Percentiles rank a stretch among this genome's conserved stretches.
Evolutionary conservation across 2,888 invertebrate genomes (phyloP).

Genomic region (Rapana venosa): DNA sequence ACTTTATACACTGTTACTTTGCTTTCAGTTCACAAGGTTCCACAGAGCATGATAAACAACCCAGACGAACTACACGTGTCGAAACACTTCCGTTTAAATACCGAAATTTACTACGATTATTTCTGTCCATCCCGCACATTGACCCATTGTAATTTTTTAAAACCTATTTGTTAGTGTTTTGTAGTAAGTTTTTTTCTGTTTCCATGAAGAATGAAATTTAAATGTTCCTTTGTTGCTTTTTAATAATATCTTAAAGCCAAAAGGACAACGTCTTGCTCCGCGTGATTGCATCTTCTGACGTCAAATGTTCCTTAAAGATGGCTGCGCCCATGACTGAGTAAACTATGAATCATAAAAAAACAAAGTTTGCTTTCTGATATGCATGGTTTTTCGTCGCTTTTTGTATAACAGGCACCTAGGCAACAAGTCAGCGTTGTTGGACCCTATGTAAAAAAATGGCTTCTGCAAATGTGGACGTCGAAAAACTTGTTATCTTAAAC

Average conservation of each 20-base stretch:
- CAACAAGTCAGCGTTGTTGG: background rate
- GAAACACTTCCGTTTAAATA: background rate
- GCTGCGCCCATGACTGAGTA: constrained; percentile 29
- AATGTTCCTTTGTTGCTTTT: background rate
- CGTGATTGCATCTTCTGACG: background rate
- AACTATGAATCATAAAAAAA: background rate
- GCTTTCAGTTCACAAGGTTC: background rate
- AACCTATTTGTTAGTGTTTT: too few relatives aligned
- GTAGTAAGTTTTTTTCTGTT: background rate
- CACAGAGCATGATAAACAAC: background rate
- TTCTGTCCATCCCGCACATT: too few relatives aligned
- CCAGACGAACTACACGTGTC: background rate
- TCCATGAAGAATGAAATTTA: background rate
- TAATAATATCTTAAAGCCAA: background rate
- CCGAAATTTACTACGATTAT: too few relatives aligned
- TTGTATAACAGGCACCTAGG: background rate
- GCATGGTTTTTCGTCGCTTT: background rate
- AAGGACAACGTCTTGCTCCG: background rate
- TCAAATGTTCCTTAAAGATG: constrained; percentile 22
- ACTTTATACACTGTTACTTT: too few relatives aligned
- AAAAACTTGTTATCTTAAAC: constrained; percentile 27
- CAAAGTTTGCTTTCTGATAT: background rate
- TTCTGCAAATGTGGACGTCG: constrained; percentile 10
- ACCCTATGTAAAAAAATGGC: background rate
- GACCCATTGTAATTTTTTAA: too few relatives aligned